These are phyloP conservation scores for Platyura marginata DNA, from an alignment of 1,140 invertebrate genomes.

Conservation along the genomic window DNA sequence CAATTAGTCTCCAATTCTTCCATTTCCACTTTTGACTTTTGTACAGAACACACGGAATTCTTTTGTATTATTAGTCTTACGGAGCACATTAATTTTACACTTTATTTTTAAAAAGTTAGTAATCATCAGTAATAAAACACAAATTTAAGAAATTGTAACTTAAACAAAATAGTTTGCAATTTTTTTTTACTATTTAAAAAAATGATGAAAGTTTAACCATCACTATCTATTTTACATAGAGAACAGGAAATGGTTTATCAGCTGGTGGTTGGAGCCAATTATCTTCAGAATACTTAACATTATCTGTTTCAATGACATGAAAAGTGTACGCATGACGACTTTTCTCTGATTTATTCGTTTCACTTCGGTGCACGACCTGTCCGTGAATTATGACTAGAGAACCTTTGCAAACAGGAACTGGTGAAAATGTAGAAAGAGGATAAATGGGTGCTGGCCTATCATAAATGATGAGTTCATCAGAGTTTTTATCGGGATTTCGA, in stretches of 20 bases:
- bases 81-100: too few relatives aligned
- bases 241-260: constrained; percentile 34
- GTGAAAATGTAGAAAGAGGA: constrained; percentile 54
- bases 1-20: too few relatives aligned
- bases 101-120: too few relatives aligned
- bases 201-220: too few relatives aligned
- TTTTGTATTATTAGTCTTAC: too few relatives aligned
- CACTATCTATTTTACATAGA: constrained; percentile 34
- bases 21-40: too few relatives aligned
- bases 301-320: constrained; percentile 70
- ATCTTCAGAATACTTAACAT: constrained; percentile 53
- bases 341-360: constrained; percentile 59
- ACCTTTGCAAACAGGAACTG: constrained; percentile 66
- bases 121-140: too few relatives aligned
- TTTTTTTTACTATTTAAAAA: too few relatives aligned
- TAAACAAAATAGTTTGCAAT: too few relatives aligned
- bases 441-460: constrained; percentile 46
- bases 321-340: constrained; percentile 92
- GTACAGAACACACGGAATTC: too few relatives aligned
- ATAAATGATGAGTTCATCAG: constrained; percentile 40
- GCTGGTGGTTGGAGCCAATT: constrained; percentile 69
- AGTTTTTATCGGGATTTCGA: constrained; percentile 43
- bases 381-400: constrained; percentile 80
- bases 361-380: constrained; percentile 83
- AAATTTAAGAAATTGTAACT: too few relatives aligned